phyloP scores from a whole-genome alignment of 2,888 invertebrate genomes.

The Agonopterix subpropinquella region DNA sequence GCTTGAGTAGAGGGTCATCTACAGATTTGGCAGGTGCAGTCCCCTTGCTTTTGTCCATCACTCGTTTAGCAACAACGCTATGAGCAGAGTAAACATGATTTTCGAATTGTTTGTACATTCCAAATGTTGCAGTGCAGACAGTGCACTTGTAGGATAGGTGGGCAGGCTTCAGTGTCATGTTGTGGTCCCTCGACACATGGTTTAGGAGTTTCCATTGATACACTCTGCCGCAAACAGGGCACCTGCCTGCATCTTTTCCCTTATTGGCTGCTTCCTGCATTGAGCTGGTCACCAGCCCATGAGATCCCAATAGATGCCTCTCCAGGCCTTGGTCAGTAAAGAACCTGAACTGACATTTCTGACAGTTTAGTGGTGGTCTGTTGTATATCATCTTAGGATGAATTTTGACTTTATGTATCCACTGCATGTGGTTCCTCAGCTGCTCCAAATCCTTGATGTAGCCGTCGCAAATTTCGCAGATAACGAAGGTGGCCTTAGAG shows the following conservation, averaged over 20 bases:
- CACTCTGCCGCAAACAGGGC: conserved; percentile 96
- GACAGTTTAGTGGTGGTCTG: conserved; percentile 95
- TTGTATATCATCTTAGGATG: conserved; percentile 98
- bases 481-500: conserved; percentile 91
- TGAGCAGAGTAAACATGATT: conserved; percentile 97
- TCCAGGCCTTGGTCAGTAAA: conserved; percentile 98
- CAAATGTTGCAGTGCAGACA: conserved; percentile 95
- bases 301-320: conserved; percentile 94
- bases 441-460: conserved; percentile 98
- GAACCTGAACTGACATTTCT: conserved; percentile 96
- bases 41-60: conserved; percentile 84
- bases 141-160: conserved; percentile 97
- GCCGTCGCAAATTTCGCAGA: conserved; percentile 98
- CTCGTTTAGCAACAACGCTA: conserved; percentile 92
- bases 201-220: conserved; percentile 88
- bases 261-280: conserved; percentile 98
- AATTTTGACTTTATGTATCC: conserved; percentile 98
- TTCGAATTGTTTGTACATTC: conserved; percentile 97
- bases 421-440: conserved; percentile 96
- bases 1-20: conserved; percentile 84
- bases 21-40: conserved; percentile 36
- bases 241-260: conserved; percentile 95
- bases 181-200: conserved; percentile 95
- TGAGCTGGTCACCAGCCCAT: conserved; percentile 95
- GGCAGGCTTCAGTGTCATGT: conserved; percentile 94